Percentiles rank a stretch among this genome's conserved stretches.
These are phyloP conservation scores for Sarcoramphus papa DNA, from an alignment of 2,797 vertebrate species.

Conservation along the genomic window DNA sequence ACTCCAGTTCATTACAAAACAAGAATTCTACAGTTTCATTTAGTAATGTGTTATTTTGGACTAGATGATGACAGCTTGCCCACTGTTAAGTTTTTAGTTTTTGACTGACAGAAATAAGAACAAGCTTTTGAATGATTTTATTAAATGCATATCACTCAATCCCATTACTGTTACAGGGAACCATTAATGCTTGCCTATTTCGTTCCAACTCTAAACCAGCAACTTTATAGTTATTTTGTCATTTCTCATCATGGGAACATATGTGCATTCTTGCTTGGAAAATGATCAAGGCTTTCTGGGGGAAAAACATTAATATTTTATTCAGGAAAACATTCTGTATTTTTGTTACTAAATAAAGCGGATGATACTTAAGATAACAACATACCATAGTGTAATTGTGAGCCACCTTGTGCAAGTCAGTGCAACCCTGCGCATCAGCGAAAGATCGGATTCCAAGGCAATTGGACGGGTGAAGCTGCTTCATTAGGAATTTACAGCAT, in stretches of 20 bases:
- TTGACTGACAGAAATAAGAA: not conserved
- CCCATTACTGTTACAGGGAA: not conserved
- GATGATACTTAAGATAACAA: slow-evolving; percentile 13
- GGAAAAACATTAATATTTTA: not conserved
- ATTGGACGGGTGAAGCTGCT: slow-evolving; percentile 97
- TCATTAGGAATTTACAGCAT: slow-evolving; percentile 95
- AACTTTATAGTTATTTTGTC: not conserved
- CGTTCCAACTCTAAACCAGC: not conserved
- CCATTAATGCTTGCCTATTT: not conserved
- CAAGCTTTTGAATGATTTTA: not conserved
- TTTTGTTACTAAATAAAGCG: not conserved
- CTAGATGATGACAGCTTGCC: not conserved
- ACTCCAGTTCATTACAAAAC: not conserved
- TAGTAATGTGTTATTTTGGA: not conserved
- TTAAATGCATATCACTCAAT: not conserved
- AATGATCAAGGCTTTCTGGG: not conserved
- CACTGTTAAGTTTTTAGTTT: not conserved
- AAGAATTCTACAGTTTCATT: not conserved
- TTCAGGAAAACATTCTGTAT: not conserved
- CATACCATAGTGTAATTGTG: slow-evolving; percentile 97
- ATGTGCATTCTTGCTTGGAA: not conserved
- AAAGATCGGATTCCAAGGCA: slow-evolving; percentile 97
- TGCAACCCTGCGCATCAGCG: slow-evolving; percentile 93
- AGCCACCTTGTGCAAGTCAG: slow-evolving; percentile 92
- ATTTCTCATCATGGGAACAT: not conserved